phyloP scores from a whole-genome alignment of 2,797 vertebrate genomes.

The Leptoclinus maculatus region DNA sequence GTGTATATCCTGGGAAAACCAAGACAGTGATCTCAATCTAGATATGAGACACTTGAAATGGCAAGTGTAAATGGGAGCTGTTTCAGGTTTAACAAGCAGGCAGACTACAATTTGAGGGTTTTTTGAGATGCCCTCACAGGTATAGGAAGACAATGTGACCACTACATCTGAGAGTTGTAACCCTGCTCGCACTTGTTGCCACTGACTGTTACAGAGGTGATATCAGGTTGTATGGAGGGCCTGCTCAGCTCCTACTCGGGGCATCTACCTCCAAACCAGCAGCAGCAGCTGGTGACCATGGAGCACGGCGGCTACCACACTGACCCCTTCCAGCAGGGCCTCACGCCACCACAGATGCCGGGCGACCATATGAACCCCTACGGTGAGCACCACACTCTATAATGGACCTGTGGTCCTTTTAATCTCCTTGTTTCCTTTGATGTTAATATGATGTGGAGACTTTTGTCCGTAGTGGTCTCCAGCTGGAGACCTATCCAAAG shows the following conservation, averaged over 20 bases:
- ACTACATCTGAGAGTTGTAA: neutral
- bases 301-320: constrained; percentile 89
- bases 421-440: neutral
- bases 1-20: too few relatives aligned
- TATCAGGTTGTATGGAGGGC: constrained; percentile 91
- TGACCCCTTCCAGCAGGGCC: constrained; percentile 94
- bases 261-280: constrained; percentile 84
- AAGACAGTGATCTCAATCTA: too few relatives aligned
- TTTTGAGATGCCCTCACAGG: too few relatives aligned
- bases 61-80: too few relatives aligned
- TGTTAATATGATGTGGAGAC: neutral
- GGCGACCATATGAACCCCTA: constrained; percentile 98
- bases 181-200: neutral
- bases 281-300: constrained; percentile 90
- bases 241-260: constrained; percentile 91
- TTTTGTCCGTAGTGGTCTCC: neutral
- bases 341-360: constrained; percentile 96
- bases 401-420: neutral
- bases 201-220: constrained; percentile 54
- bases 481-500: neutral
- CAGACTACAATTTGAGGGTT: too few relatives aligned
- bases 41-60: too few relatives aligned
- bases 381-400: constrained; percentile 82
- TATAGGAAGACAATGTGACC: too few relatives aligned
- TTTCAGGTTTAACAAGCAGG: too few relatives aligned